These are phyloP conservation scores for Gnathonemus echidnorhynchus DNA, from an alignment of 2,113 vertebrate genomes.

Conservation along the genomic window DNA sequence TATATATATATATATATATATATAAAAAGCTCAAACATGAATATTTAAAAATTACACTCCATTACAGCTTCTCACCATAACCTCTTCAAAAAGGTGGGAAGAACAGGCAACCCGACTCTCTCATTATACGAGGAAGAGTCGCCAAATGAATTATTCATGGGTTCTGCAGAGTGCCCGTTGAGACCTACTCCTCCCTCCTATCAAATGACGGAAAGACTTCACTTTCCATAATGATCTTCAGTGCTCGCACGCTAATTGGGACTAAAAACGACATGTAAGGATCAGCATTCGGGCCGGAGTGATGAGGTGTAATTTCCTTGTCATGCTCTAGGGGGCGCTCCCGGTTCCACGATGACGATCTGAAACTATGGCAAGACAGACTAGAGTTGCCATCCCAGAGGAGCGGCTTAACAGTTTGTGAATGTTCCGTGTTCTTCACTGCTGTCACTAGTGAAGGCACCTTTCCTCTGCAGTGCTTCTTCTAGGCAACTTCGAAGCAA, in stretches of 20 bases:
- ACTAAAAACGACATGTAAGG: background rate
- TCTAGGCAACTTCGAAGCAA: background rate
- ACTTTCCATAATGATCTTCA: background rate
- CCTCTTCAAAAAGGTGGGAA: background rate
- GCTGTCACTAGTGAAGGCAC: background rate
- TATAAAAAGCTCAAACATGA: background rate
- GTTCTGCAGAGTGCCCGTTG: background rate
- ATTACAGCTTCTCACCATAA: background rate
- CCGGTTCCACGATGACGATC: background rate
- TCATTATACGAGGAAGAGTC: background rate
- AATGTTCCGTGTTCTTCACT: background rate
- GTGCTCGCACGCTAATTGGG: background rate
- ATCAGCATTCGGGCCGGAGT: background rate
- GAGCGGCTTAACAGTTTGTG: background rate
- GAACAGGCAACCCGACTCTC: background rate
- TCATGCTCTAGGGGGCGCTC: background rate
- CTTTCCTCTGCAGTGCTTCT: background rate
- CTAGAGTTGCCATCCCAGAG: background rate
- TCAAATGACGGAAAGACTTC: background rate
- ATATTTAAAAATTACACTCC: constrained; percentile 2
- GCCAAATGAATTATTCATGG: background rate
- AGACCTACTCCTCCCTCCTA: background rate
- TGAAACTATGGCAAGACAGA: background rate
- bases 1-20: background rate
- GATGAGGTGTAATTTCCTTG: background rate